phyloP scores from a whole-genome alignment of 2,888 invertebrate genomes.

The Panorpa germanica region DNA sequence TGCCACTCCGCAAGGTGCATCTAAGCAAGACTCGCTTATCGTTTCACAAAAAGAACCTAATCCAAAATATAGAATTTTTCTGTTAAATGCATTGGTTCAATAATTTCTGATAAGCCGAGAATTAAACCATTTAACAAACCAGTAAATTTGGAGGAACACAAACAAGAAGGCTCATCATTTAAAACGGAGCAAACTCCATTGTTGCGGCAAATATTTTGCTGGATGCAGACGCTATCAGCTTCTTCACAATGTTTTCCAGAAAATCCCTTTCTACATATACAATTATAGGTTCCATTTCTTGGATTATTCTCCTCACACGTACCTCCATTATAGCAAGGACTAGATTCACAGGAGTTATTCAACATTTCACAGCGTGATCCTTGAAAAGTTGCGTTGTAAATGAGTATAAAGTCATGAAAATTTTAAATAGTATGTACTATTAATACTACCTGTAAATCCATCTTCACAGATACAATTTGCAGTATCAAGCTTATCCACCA shows the following conservation, averaged over 20 bases:
- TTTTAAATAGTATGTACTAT: no score
- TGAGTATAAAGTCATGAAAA: slow-evolving; percentile 3
- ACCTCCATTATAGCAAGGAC: slow-evolving; percentile 34
- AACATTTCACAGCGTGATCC: slow-evolving; percentile 32
- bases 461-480: slow-evolving; percentile 27
- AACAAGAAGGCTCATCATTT: slow-evolving; percentile 15
- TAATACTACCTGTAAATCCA: slow-evolving; percentile 26
- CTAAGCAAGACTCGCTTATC: slow-evolving; percentile 27
- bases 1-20: slow-evolving; percentile 25
- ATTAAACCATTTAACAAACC: no score
- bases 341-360: slow-evolving; percentile 27
- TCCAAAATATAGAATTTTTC: slow-evolving; percentile 10
- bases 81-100: no score
- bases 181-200: slow-evolving; percentile 23
- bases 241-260: slow-evolving; percentile 30
- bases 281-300: slow-evolving; percentile 19
- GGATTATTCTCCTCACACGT: slow-evolving; percentile 22
- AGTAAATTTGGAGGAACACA: slow-evolving; percentile 16
- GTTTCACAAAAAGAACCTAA: slow-evolving; percentile 29
- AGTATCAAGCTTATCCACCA: slow-evolving; percentile 17
- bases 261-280: slow-evolving; percentile 29
- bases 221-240: slow-evolving; percentile 14
- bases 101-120: no score
- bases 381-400: slow-evolving; percentile 14
- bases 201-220: slow-evolving; percentile 21